Base-by-base conservation (phyloP, 2,797 vertebrate genomes). In the Hyperoplus lanceolatus region DNA sequence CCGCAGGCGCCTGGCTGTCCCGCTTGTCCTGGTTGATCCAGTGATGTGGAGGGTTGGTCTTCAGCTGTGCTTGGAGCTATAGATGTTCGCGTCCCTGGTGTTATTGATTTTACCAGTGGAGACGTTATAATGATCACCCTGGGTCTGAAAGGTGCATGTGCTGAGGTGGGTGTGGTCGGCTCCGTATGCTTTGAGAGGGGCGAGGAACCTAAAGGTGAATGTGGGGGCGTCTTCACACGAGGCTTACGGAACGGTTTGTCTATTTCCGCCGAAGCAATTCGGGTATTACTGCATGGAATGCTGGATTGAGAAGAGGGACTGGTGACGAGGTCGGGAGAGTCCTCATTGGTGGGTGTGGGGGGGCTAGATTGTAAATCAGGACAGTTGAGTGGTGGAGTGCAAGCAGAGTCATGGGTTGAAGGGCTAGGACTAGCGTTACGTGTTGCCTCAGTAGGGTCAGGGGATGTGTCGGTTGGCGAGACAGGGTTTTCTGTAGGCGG, bases 211-310 rank as follows among this genome's bases (percentile, higher is more conserved):
- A 66, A 62, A n/a, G 87, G 86, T 39, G 87, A 83, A 60, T 77
- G 73, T 12, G 74, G 79, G 16, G 88, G 75, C 0, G 83, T 89
- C 13, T 67, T 80, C 18, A 78, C 51, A 2, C 56, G 15, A 21
- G 87, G 50, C 75, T 87, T 88, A 60, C 59, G 15, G 53, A 87
- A 71, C 5, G 80, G 84, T 76, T 87, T 87, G 51, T 94, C 89
- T 36, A 78, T 92, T 74, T 93, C 89, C 39, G 77, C 80, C 3
- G 76, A 74, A n/a, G 90, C 74, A 10, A 84, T 82, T 15, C 77
- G 75, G 48, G 70, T 70, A 5, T 48, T 39, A 58, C 81, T 86
- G 50, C 59, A 77, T 8, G 77, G 75, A 14, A 80, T 16, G 41
- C 82, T 82, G 39, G 84, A 63, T 2, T 86, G 82, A 78, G 86